Evolutionary conservation across 2,113 vertebrate species (phyloP).

Genomic region (Pao palembangensis): DNA sequence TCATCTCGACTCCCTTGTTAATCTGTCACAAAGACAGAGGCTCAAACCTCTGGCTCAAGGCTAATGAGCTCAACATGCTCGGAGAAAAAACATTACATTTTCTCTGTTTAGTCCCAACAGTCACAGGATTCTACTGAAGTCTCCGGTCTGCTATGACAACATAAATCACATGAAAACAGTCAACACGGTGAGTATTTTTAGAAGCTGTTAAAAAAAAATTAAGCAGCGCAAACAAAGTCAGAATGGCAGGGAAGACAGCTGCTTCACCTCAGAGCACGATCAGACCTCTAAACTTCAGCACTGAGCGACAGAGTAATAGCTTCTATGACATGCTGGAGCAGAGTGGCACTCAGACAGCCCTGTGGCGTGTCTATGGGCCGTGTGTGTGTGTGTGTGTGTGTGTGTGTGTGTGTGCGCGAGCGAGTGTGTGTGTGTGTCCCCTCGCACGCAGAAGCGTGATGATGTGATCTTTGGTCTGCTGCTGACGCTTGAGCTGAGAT

Average conservation of each 20-base stretch:
- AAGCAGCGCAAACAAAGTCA: neutral
- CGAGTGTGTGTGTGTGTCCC: neutral
- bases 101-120: constrained; percentile 1
- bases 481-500: constrained; percentile 61
- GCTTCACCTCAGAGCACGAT: constrained; percentile 7
- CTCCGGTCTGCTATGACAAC: constrained; percentile 1
- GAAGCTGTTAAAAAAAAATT: constrained; percentile 1
- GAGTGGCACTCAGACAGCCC: constrained; percentile 40
- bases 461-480: constrained; percentile 43
- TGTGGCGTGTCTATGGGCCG: constrained; percentile 25
- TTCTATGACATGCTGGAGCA: constrained; percentile 58
- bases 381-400: constrained; percentile 33
- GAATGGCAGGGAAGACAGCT: constrained; percentile 8
- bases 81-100: neutral
- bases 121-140: constrained; percentile 15
- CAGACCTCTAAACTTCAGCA: constrained; percentile 20
- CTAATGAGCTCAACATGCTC: constrained; percentile 7
- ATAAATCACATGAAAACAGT: neutral
- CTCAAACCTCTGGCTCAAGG: constrained; percentile 9
- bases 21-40: constrained; percentile 5
- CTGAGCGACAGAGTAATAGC: constrained; percentile 50
- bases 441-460: neutral
- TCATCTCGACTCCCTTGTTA: constrained; percentile 33
- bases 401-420: constrained; percentile 26
- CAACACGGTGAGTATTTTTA: neutral